Evolutionary conservation across 2,797 vertebrate genomes (phyloP), one percentile per base, ranked within the genome.

Genomic region (Vireo griseus): DNA sequence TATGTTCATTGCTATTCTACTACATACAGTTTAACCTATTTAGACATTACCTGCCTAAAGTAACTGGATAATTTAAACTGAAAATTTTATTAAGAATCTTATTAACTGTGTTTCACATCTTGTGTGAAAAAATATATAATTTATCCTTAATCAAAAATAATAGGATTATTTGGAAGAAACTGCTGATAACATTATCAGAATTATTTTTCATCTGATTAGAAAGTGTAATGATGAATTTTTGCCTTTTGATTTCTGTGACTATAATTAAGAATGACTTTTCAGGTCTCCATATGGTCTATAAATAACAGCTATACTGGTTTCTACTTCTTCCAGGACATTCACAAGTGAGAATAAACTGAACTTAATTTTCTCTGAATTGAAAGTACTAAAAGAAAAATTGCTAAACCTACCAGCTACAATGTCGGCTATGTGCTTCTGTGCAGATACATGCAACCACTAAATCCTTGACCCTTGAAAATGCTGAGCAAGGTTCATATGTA

Each of bases 131-230:
- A 97, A 96, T 83, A 50, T 42, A 65, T 26, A 62, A 92, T 86
- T 94, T 93, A 77, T 83, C 45, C n/a, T 84, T 90, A 93, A 95
- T 94, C 12, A 94, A 93, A 97, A 94, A 91, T 78, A 91, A 92
- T 62, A 90, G 10, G n/a, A n/a, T 88, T 96, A 92, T 91, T 97
- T 96, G 68, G 55, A 94, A 86, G n/a, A 89, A 97, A 93, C 52
- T 89, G 26, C 25, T 86, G 50, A 95, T 94, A 96, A 91, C 40
- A 57, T 29, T 33, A 94, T 62, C 17, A 80, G 69, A 93, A 71
- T 58, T 87, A 92, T 87, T 97, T 97, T 96, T 87, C 58, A 92
- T 51, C 75, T 94, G 85, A 95, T 96, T 97, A 97, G 94, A 92
- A 97, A 77, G 50, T 86, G 68, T 50, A 93, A 79, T 86, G 29